Evolutionary conservation across 2,113 vertebrate genomes (phyloP).

Genomic region (Leucopsar rothschildi): DNA sequence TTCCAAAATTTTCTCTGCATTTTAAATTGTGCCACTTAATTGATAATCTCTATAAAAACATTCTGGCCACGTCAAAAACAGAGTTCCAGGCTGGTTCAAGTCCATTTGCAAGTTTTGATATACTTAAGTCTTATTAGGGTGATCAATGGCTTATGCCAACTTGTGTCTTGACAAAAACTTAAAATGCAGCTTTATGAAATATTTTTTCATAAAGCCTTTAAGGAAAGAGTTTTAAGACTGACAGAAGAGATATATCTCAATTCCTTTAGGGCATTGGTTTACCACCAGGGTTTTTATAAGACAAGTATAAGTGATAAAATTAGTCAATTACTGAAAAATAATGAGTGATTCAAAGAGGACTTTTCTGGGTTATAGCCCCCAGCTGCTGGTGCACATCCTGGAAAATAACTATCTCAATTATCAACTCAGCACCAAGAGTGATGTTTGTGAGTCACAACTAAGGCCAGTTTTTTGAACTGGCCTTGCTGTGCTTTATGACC

Average conservation of each 20-base stretch:
- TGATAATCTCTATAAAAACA: neutral
- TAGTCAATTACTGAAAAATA: constrained; percentile 50
- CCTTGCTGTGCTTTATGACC: constrained; percentile 41
- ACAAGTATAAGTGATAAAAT: constrained; percentile 29
- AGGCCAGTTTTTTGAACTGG: constrained; percentile 9
- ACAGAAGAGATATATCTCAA: neutral
- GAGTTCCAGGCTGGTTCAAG: neutral
- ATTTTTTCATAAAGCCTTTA: neutral
- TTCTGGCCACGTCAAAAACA: neutral
- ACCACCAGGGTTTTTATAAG: neutral
- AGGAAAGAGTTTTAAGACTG: neutral
- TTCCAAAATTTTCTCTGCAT: neutral
- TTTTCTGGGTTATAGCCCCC: constrained; percentile 21
- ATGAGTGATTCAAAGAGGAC: neutral
- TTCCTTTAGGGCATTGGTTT: neutral
- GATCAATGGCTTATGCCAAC: neutral
- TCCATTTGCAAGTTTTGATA: neutral
- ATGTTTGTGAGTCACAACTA: constrained; percentile 53
- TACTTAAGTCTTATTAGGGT: neutral
- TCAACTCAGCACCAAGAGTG: constrained; percentile 48
- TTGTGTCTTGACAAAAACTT: neutral
- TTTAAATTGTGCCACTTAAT: neutral
- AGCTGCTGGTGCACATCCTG: constrained; percentile 41
- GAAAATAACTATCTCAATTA: constrained; percentile 63
- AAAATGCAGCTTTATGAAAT: neutral